Conservation (phyloP, 2,888 invertebrate species). For the Patella ulyssiponensis region DNA sequence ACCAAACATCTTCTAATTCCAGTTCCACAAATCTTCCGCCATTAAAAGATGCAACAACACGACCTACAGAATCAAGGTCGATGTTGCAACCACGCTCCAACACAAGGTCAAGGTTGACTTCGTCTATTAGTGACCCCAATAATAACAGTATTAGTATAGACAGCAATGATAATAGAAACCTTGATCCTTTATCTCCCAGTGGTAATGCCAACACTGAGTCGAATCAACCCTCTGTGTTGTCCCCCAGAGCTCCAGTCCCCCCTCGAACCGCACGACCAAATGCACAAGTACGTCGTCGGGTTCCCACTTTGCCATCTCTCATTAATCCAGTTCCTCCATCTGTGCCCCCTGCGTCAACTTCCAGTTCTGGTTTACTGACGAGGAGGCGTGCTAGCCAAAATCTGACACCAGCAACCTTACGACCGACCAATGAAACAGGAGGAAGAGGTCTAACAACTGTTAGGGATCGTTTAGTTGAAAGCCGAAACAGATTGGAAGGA, state of each 20-base stretch:
- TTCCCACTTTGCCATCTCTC: conserved; percentile 49
- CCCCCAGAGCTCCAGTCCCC: conserved; percentile 37
- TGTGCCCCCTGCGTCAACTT: conserved; percentile 11
- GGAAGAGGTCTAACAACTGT: conserved; percentile 42
- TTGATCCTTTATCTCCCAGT: conserved; percentile 18
- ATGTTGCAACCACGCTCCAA: conserved; percentile 10
- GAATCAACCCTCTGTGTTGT: neutral
- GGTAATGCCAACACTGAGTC: conserved; percentile 12
- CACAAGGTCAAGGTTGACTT: conserved; percentile 19
- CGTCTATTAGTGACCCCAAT: conserved; percentile 13
- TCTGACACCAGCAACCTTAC: conserved; percentile 17
- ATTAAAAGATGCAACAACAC: neutral
- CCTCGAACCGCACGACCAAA: conserved; percentile 40
- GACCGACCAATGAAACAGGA: conserved; percentile 3
- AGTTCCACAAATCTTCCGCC: conserved; percentile 14
- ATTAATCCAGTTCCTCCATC: conserved; percentile 17
- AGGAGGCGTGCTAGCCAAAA: conserved; percentile 16
- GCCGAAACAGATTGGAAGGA: conserved; percentile 55
- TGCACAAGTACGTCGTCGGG: conserved; percentile 34
- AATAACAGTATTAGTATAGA: conserved; percentile 32
- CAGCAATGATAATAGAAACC: conserved; percentile 31
- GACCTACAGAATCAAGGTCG: conserved; percentile 16
- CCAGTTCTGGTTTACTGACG: conserved; percentile 21
- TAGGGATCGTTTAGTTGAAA: conserved; percentile 58
- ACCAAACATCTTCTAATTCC: conserved; percentile 22